phyloP scores from a whole-genome alignment of 1,140 invertebrate genomes.

The Zelostemma sp. region DNA sequence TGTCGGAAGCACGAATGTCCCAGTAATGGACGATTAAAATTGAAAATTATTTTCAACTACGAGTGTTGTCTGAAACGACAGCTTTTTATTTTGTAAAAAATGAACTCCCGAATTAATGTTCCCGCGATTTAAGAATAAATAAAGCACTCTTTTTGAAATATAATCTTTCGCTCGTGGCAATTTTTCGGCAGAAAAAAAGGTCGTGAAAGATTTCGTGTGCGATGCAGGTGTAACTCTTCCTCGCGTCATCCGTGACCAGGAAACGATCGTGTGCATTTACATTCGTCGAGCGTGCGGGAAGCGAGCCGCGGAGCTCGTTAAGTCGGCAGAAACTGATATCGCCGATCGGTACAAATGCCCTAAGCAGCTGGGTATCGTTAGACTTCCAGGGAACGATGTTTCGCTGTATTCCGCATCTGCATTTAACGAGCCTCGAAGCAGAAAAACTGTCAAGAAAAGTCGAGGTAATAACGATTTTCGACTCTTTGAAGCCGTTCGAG shows the following conservation, averaged over 20 bases:
- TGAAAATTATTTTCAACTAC: no score
- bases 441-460: no score
- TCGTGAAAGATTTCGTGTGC: constrained; percentile 10
- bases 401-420: not conserved
- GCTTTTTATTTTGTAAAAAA: no score
- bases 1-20: no score
- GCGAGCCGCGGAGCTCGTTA: constrained; percentile 24
- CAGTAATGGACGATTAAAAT: no score
- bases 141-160: no score
- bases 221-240: constrained; percentile 5
- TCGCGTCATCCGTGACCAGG: constrained; percentile 16
- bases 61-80: no score
- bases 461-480: no score
- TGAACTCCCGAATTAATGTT: no score
- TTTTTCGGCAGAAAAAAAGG: not conserved
- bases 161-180: constrained; percentile 2
- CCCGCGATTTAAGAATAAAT: no score
- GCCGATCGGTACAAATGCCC: constrained; percentile 8
- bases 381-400: no score
- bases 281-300: constrained; percentile 13
- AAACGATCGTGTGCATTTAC: constrained; percentile 12
- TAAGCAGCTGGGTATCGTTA: constrained; percentile 3
- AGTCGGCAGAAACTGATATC: constrained; percentile 19
- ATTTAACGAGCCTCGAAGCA: not conserved
- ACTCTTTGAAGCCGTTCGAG: no score